Evolutionary conservation across 30 jellyfish, hydroid and myxozoan species (phyloP), one percentile per base, ranked within the genome.

Genomic region (Aurelia coerulea): DNA sequence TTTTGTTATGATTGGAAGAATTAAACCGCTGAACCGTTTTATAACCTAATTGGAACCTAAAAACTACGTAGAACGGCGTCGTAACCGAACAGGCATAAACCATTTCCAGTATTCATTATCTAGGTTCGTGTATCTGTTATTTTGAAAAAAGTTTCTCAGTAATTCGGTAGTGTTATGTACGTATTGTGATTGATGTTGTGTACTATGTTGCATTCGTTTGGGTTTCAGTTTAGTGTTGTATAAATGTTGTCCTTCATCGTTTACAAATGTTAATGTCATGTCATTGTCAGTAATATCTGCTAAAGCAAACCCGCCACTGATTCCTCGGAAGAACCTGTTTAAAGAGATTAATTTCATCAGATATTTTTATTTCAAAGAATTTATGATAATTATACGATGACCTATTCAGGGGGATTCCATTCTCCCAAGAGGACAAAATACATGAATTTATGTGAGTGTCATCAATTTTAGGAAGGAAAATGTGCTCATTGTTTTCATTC

Each of bases 251-350:
- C 88, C 91, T n/a, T 73, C 83, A 71, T 69, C 88, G 59, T 62
- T 58, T 23, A 78, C 37, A 71, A 88, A 88, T 10, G 80, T 88
- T 87, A 88, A 56, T 59, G 65, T 72, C 75, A 83, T 75, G 88
- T 78, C 88, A 29, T 78, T 72, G 75, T 69, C 88, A n/a, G 88
- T 9, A 23, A 79, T 74, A 29, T 78, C 91, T 70, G 75, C 73
- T 17, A 79, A 33, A 3, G 96, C 96, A 73, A 88, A 88, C 77
- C 96, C 96, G 31, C 96, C 96, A 52, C 79, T 73, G 79, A 62
- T 35, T 64, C 96, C 96, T 63, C 79, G 82, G 85, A 88, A 88
- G 88, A 88, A 88, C 88, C 96, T 88, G 88, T 79, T 42, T 58
- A 54, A 17, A 87, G 78, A 54, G 69, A 66, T 23, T n/a, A 42